These are phyloP conservation scores for Macaca nemestrina DNA, from an alignment of 2,113 vertebrate species.

Conservation along the genomic window DNA sequence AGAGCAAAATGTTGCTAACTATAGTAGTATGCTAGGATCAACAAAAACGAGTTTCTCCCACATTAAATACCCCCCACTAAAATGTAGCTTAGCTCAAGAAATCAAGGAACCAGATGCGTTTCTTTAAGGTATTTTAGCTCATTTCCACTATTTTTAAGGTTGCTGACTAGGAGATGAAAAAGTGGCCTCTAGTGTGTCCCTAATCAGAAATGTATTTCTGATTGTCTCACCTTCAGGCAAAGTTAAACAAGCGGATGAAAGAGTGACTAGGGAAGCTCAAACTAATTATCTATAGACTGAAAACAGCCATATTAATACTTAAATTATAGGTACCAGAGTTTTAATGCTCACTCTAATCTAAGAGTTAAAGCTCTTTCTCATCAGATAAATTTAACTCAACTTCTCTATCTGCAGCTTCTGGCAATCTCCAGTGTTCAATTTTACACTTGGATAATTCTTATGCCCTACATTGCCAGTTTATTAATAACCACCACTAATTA, in stretches of 20 bases:
- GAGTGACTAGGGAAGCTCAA: background rate
- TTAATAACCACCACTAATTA: constrained; percentile 36
- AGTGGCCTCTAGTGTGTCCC: background rate
- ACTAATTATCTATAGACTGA: background rate
- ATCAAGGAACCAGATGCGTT: background rate
- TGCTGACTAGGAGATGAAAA: background rate
- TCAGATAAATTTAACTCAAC: constrained; percentile 26
- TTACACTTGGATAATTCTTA: constrained; percentile 53
- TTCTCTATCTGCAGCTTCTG: background rate
- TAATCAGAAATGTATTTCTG: background rate
- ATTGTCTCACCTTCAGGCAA: background rate
- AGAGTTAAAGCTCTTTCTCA: constrained; percentile 41
- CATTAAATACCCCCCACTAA: background rate
- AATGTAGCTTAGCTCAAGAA: background rate
- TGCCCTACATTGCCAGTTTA: background rate
- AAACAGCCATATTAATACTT: constrained; percentile 1
- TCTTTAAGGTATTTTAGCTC: background rate
- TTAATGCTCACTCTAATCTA: background rate
- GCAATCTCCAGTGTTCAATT: background rate
- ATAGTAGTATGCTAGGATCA: background rate
- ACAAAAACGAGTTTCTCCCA: background rate
- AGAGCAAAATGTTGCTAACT: background rate
- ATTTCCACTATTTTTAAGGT: background rate
- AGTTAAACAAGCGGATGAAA: background rate
- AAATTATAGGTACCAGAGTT: background rate